Evolutionary conservation across 2,888 invertebrate species (phyloP).

Genomic region (Dorcus hopei): DNA sequence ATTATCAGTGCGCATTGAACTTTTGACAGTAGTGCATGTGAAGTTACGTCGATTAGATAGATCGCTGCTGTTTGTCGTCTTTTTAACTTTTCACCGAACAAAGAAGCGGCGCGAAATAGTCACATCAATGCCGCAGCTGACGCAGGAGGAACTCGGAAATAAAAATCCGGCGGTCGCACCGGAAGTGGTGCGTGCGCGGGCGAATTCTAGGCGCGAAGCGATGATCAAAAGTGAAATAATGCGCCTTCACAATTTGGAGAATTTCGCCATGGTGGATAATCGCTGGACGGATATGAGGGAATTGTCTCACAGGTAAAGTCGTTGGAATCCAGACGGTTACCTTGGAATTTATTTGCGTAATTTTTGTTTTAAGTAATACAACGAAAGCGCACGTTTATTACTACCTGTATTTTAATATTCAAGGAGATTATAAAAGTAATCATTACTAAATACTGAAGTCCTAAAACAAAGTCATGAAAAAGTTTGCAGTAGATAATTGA

Average conservation of each 20-base stretch:
- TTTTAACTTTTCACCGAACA: no score
- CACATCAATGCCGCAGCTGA: constrained; percentile 55
- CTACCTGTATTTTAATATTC: no score
- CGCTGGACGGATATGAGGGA: constrained; percentile 59
- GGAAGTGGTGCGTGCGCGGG: constrained; percentile 57
- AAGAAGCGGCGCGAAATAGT: no score
- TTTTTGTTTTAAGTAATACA: background rate
- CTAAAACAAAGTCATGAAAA: no score
- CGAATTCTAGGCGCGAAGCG: constrained; percentile 48
- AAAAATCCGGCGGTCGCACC: constrained; percentile 56
- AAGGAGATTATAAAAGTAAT: no score
- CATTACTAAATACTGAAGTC: no score
- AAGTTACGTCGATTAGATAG: no score
- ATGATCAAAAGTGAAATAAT: constrained; percentile 6
- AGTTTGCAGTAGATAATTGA: no score
- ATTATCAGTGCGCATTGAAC: no score
- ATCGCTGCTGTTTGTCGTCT: no score
- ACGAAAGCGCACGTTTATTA: no score
- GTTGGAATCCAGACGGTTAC: background rate
- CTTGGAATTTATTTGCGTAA: background rate
- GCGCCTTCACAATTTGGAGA: constrained; percentile 53
- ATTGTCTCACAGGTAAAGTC: constrained; percentile 57
- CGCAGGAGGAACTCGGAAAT: constrained; percentile 53
- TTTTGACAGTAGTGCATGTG: no score
- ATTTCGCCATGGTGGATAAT: constrained; percentile 47